phyloP scores from a whole-genome alignment of 2,888 invertebrate species.

The Coecobrya sp. region DNA sequence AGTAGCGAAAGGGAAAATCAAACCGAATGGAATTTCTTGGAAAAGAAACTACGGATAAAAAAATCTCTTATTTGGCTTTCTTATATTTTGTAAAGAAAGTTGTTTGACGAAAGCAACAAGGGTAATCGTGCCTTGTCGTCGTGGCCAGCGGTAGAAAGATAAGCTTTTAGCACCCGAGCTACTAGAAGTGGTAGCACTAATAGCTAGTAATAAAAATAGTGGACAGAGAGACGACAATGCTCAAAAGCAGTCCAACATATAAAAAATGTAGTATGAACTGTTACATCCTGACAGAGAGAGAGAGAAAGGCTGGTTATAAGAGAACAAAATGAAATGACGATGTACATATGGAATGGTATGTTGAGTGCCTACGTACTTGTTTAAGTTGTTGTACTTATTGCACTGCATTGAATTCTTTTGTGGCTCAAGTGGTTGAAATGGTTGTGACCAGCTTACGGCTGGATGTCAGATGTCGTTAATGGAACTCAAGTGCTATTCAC shows the following conservation, averaged over 20 bases:
- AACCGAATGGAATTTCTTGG: background rate
- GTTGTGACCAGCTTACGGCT: conserved; percentile 71
- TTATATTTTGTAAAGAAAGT: conserved; percentile 5
- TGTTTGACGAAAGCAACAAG: conserved; percentile 46
- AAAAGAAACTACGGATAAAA: background rate
- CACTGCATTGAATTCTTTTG: conserved; percentile 55
- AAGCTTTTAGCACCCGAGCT: conserved; percentile 58
- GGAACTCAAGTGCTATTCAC: conserved; percentile 75
- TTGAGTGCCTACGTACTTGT: conserved; percentile 15
- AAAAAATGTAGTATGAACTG: background rate
- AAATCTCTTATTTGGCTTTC: background rate
- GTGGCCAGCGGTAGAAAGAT: conserved; percentile 44
- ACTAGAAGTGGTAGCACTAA: conserved; percentile 35
- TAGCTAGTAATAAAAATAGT: conserved; percentile 17
- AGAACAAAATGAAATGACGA: background rate
- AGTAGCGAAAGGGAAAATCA: background rate
- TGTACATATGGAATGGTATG: conserved; percentile 19
- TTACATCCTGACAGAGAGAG: background rate
- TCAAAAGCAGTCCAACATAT: background rate
- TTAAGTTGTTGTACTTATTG: conserved; percentile 20
- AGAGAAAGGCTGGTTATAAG: background rate
- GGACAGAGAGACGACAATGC: background rate
- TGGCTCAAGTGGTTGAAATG: conserved; percentile 71
- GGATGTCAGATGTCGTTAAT: conserved; percentile 79
- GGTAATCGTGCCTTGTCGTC: conserved; percentile 19